These are phyloP conservation scores for Drosophila ogumai DNA, from an alignment of 1,140 invertebrate genomes.

Conservation along the genomic window DNA sequence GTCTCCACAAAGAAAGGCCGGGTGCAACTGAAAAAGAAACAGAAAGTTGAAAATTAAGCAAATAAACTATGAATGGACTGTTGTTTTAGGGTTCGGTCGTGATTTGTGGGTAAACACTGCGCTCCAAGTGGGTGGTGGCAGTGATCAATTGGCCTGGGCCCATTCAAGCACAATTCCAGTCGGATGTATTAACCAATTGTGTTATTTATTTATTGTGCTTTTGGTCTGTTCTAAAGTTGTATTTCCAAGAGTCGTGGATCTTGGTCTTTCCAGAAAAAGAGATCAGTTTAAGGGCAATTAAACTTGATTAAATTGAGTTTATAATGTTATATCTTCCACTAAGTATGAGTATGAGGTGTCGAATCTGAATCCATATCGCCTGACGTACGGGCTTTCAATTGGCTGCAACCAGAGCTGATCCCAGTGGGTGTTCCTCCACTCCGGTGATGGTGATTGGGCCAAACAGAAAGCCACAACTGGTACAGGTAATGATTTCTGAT, in stretches of 20 bases:
- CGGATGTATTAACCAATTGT: conserved; percentile 44
- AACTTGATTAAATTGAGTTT: background rate
- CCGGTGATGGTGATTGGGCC: conserved; percentile 59
- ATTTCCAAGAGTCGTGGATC: background rate
- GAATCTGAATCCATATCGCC: background rate
- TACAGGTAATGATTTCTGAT: conserved; percentile 22
- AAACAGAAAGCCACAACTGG: conserved; percentile 15
- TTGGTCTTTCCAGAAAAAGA: background rate
- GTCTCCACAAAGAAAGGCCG: conserved; percentile 37
- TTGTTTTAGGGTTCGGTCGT: conserved; percentile 41
- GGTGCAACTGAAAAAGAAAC: conserved; percentile 34
- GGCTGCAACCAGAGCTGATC: conserved; percentile 15
- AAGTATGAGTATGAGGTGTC: background rate
- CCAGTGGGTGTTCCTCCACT: conserved; percentile 52
- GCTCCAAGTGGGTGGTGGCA: conserved; percentile 39
- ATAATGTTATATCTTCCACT: background rate
- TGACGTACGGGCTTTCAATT: conserved; percentile 22
- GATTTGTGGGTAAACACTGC: conserved; percentile 39
- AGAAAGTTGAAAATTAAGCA: conserved; percentile 64
- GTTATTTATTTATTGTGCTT: conserved; percentile 29
- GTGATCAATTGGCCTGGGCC: conserved; percentile 39
- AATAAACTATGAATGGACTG: conserved; percentile 72
- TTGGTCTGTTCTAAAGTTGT: background rate
- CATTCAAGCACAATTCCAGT: conserved; percentile 22
- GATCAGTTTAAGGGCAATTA: background rate